A percentile compares a stretch with the other conserved stretches of the same genome.
Conservation (phyloP, 2,113 vertebrate genomes). For the Galemys pyrenaicus region DNA sequence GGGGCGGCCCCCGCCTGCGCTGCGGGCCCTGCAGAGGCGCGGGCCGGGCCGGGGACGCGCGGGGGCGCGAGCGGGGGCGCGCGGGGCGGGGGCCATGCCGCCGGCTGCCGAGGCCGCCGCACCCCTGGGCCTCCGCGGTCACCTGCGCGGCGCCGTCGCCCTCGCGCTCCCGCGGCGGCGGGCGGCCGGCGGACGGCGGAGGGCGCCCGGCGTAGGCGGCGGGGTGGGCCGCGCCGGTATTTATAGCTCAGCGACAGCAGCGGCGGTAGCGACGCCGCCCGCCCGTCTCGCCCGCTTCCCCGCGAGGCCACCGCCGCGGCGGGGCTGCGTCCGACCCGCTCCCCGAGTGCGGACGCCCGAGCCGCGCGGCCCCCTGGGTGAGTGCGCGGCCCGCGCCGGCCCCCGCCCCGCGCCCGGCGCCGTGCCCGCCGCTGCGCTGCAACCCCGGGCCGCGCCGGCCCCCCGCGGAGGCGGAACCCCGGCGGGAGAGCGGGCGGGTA, state of each 20-base stretch:
- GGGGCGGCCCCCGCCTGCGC: not conserved
- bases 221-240: conserved; percentile 76
- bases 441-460: not conserved
- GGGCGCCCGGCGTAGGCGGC: conserved; percentile 68
- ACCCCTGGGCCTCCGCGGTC: conserved; percentile 40
- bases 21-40: conserved; percentile 49
- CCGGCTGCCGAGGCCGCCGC: conserved; percentile 47
- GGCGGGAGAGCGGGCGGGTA: not conserved
- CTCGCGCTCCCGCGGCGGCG: conserved; percentile 14
- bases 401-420: not conserved
- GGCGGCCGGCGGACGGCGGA: not conserved
- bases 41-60: not conserved
- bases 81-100: conserved; percentile 44
- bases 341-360: not conserved
- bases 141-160: conserved; percentile 6
- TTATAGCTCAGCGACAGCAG: conserved; percentile 73
- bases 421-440: not conserved
- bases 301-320: conserved; percentile 51
- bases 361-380: conserved; percentile 58
- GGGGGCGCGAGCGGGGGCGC: not conserved
- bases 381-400: not conserved
- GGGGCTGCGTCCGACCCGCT: not conserved
- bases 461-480: not conserved
- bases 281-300: conserved; percentile 7
- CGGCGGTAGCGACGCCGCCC: not conserved